Conservation (phyloP, 2,888 invertebrate genomes). For the Stegophylla sp. region DNA sequence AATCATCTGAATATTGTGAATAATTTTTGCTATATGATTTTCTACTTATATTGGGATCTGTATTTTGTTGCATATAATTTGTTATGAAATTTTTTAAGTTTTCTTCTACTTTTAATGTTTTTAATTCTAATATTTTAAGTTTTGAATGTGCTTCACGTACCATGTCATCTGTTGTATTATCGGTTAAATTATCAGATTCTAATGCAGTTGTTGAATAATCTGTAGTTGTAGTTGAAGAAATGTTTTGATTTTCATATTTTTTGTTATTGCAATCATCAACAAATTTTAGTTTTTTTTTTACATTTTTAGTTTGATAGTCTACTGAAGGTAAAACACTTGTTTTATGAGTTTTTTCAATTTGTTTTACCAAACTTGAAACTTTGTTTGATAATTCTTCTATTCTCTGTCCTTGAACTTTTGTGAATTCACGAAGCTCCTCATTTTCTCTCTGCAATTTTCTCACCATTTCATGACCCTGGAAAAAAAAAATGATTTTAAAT, state of each 20-base stretch:
- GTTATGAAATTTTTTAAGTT: slow-evolving; percentile 66
- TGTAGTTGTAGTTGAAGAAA: slow-evolving; percentile 61
- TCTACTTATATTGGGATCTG: not conserved
- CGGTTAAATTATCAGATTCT: slow-evolving; percentile 45
- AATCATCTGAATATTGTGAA: slow-evolving; percentile 44
- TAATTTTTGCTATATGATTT: slow-evolving; percentile 13
- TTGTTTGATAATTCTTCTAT: slow-evolving; percentile 42
- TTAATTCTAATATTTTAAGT: slow-evolving; percentile 69
- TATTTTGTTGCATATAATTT: not conserved
- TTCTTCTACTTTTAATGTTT: slow-evolving; percentile 70
- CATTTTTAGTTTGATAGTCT: slow-evolving; percentile 6
- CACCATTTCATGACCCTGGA: slow-evolving; percentile 40
- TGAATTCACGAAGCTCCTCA: slow-evolving; percentile 48
- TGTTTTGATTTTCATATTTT: slow-evolving; percentile 61
- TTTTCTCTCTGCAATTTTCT: slow-evolving; percentile 45
- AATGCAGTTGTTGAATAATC: slow-evolving; percentile 65
- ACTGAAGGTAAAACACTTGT: not conserved
- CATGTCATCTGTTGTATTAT: slow-evolving; percentile 66
- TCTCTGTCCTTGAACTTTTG: not conserved
- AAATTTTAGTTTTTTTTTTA: slow-evolving; percentile 35
- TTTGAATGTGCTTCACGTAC: slow-evolving; percentile 68
- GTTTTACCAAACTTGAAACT: slow-evolving; percentile 33
- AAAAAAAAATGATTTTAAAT: not conserved
- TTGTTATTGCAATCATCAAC: not conserved
- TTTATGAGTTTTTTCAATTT: slow-evolving; percentile 42